Base-by-base conservation (phyloP, 2,888 invertebrate genomes). In the Idaea aversata region DNA sequence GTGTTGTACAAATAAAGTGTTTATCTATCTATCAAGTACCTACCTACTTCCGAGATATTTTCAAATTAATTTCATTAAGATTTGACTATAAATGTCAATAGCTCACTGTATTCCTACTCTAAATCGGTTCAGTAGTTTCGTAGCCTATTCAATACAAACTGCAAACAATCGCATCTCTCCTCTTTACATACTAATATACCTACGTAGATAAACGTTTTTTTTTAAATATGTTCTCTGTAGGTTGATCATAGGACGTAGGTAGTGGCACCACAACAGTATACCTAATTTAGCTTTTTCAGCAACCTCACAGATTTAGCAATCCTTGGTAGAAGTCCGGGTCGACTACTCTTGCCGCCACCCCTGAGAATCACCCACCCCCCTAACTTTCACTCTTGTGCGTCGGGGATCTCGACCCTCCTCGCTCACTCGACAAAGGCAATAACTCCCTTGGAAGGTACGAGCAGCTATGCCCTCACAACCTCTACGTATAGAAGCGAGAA, bases 311-410 rank as follows among this genome's bases (percentile, higher is more conserved):
- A 90, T 91, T 91, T 90, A 88, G 86, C 88, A 91, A 91, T 90
- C 90, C 90, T 86, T 80, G 89, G 85, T 86, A 88, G 86, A 83
- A 83, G 87, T 83, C 89, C 91, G 90, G 87, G 90, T 88, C 88
- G 90, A 88, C 87, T 87, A 88, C 90, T 90, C 87, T 86, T 85
- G 89, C 88, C 83, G 79, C 81, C 78, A 77, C 78, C 82, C 88
- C 85, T 82, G 79, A 73, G 83, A 76, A 77, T 85, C 84, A 82
- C 90, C 86, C 89, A 85, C 88, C 90, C 64, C 88, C 88, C 85
- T 86, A 79, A 85, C 89, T 88, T 91, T 89, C 89, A 86, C 91
- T 90, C 90, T 88, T 87, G 90, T 88, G 88, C 88, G 89, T 87
- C 85, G 87, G 90, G 90, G 87, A 88, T 88, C 87, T 88, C 88